A percentile compares a stretch with the other conserved stretches of the same genome.
Evolutionary conservation across 2,113 vertebrate species (phyloP).

Genomic region (Tupaia tana): DNA sequence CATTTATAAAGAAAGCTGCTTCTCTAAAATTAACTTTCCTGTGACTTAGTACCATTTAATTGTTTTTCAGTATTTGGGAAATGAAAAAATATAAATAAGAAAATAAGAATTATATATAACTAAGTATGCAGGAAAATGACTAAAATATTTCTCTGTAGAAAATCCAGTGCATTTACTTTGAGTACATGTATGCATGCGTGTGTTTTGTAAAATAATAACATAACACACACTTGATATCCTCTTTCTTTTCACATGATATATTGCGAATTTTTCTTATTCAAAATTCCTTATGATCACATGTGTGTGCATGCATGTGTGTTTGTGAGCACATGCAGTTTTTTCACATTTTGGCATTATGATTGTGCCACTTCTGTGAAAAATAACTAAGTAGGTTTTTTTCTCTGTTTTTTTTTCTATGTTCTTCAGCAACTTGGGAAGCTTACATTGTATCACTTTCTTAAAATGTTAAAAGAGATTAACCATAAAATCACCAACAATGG

Average conservation of each 20-base stretch:
- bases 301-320: background rate
- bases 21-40: background rate
- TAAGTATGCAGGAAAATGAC: background rate
- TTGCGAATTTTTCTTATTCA: background rate
- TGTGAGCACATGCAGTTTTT: background rate
- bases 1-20: background rate
- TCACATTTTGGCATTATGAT: background rate
- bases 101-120: background rate
- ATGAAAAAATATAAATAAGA: background rate
- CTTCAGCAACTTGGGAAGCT: background rate
- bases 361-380: background rate
- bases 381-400: background rate
- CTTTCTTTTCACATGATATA: background rate
- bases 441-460: background rate
- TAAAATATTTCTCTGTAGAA: background rate
- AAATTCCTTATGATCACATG: background rate
- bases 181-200: background rate
- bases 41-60: background rate
- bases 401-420: background rate
- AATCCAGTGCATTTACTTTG: background rate
- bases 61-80: background rate
- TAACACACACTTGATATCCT: background rate
- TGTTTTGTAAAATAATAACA: constrained; percentile 15
- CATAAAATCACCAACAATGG: background rate
- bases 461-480: background rate